Base-by-base conservation (phyloP, 2,888 invertebrate genomes). In the Hirtodrosophila cameraria region DNA sequence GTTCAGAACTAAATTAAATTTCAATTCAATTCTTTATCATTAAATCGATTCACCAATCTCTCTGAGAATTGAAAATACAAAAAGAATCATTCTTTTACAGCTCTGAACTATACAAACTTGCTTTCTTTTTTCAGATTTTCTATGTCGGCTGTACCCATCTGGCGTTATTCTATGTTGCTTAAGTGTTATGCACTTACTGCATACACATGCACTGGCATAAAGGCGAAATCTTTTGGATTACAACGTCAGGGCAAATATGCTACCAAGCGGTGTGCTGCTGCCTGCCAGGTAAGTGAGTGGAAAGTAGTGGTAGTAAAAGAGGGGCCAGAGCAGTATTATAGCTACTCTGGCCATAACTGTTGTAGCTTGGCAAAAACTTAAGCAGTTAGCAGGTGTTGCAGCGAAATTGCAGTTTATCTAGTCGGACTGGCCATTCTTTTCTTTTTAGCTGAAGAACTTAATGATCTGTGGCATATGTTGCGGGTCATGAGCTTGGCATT, bases 381-480 rank as follows among this genome's bases (percentile, higher is more conserved):
- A 82, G 84, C 86, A 77, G 78, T 77, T 75, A 67, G 60, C 82
- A 82, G 82, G 82, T 82, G 82, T 83, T 82, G 86, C 82, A 80
- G 55, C 84, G 70, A 76, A 86, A 82, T 86, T 82, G 81, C 82
- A 86, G 82, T 82, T 83, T 86, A 82, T 82, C 82, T 77, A 72
- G 62, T 55, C 75, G 55, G 43, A 11, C 54, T 46, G 52, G 45
- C 52, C 27, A 42, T 50, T 41, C 52, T 43, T 41, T 45, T 50
- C 30, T 38, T 58, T 53, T 58, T 65, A 39, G 52, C 46, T 61
- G 31, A 50, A 50, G 50, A 74, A 70, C 76, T 77, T 82, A 82
- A 82, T 86, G 86, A 86, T 82, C 86, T 82, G 81, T 80, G 74
- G 72, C 84, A 86, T 83, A 80, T 82, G 82, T 69, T 86, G 68